A percentile compares a stretch with the other conserved stretches of the same genome.
Evolutionary conservation across 2,888 invertebrate species (phyloP).

Genomic region (Caenorhabditis macrosperma): DNA sequence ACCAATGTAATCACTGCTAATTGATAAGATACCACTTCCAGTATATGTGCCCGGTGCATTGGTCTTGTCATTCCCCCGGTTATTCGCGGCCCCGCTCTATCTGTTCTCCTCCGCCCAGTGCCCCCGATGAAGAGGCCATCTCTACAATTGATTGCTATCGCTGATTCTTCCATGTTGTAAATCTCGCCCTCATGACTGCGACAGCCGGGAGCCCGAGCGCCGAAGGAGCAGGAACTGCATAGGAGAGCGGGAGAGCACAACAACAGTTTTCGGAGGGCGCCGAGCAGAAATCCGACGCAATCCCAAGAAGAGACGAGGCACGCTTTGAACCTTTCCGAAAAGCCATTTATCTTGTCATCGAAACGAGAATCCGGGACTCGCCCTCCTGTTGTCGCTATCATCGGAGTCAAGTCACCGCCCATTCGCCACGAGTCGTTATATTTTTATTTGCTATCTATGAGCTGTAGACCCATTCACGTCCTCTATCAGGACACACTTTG

Average conservation of each 20-base stretch:
- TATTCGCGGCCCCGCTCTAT: background rate
- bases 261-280: conserved; percentile 30
- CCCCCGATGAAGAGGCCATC: background rate
- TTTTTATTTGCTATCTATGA: conserved; percentile 16
- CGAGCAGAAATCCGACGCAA: background rate
- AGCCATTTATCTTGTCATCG: conserved; percentile 50
- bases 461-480: background rate
- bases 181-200: conserved; percentile 17
- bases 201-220: background rate
- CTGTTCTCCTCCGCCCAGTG: background rate
- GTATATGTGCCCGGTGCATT: background rate
- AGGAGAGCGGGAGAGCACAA: conserved; percentile 1
- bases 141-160: conserved; percentile 15
- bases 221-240: background rate
- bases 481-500: background rate
- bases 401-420: conserved; percentile 1
- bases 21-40: conserved; percentile 39
- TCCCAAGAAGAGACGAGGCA: background rate
- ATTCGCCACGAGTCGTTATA: conserved; percentile 16
- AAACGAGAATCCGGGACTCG: background rate
- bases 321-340: conserved; percentile 34
- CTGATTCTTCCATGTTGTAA: conserved; percentile 14
- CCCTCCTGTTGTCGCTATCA: conserved; percentile 15
- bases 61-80: background rate
- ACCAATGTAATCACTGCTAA: conserved; percentile 6